Conservation (phyloP, 2,888 invertebrate species). For the Sinopyrophorus schimmeli region DNA sequence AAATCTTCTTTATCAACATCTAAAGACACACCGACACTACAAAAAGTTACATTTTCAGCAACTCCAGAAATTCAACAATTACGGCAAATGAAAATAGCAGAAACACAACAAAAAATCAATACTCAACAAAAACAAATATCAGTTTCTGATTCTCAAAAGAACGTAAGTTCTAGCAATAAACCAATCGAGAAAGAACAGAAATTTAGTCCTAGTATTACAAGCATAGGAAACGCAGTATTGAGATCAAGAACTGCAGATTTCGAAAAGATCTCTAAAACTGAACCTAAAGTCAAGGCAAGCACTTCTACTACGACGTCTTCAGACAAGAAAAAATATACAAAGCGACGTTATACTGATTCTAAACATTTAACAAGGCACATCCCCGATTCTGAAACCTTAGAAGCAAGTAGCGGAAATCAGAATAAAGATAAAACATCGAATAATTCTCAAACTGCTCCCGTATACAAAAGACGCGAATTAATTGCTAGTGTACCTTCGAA, state of each 20-base stretch:
- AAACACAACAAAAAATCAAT: slow-evolving; percentile 21
- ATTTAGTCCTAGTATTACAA: slow-evolving; percentile 63
- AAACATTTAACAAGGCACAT: slow-evolving; percentile 63
- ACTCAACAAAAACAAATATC: slow-evolving; percentile 1
- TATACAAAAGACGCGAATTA: slow-evolving; percentile 79
- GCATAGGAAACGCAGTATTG: slow-evolving; percentile 67
- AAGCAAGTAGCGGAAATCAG: slow-evolving; percentile 33
- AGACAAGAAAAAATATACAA: slow-evolving; percentile 64
- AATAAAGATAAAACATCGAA: slow-evolving; percentile 30
- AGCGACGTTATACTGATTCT: slow-evolving; percentile 63
- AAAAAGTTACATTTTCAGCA: slow-evolving; percentile 65
- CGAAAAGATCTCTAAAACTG: slow-evolving; percentile 61
- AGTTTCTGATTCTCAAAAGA: slow-evolving; percentile 39
- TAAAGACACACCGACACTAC: slow-evolving; percentile 52
- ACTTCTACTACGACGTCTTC: slow-evolving; percentile 41
- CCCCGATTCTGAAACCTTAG: slow-evolving; percentile 59
- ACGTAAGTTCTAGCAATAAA: slow-evolving; percentile 34
- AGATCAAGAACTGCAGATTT: slow-evolving; percentile 70
- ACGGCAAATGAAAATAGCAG: slow-evolving; percentile 40
- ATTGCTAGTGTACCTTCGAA: slow-evolving; percentile 72
- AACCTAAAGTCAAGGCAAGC: slow-evolving; percentile 55
- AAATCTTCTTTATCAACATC: slow-evolving; percentile 44
- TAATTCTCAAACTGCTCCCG: slow-evolving; percentile 51
- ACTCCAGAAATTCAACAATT: slow-evolving; percentile 56
- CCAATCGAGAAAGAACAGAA: slow-evolving; percentile 44